phyloP scores from a whole-genome alignment of 2,797 vertebrate genomes.

The Sebastes trivittatus region DNA sequence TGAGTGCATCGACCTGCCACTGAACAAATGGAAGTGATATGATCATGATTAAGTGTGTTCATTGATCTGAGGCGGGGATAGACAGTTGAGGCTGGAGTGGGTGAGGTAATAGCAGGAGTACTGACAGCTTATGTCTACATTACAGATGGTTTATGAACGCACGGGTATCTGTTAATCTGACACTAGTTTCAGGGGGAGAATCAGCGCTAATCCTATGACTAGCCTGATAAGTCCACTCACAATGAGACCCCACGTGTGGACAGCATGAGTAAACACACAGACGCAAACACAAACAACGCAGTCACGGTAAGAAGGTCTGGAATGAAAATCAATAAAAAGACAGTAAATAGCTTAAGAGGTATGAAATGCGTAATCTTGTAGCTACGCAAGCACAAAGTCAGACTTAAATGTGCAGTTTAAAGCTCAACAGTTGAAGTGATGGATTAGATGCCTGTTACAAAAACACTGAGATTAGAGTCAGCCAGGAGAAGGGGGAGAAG shows the following conservation, averaged over 20 bases:
- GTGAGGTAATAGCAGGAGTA: slow-evolving; percentile 56
- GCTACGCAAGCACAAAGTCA: slow-evolving; percentile 22
- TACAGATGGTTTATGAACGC: slow-evolving; percentile 80
- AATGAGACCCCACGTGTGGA: slow-evolving; percentile 63
- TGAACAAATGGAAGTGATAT: neutral
- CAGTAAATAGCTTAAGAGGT: slow-evolving; percentile 47
- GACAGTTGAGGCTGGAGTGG: slow-evolving; percentile 12
- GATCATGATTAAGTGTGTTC: slow-evolving; percentile 8
- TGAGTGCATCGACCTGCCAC: neutral
- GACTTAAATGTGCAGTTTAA: slow-evolving; percentile 43
- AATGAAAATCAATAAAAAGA: slow-evolving; percentile 65
- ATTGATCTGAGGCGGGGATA: slow-evolving; percentile 46
- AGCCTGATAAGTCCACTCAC: slow-evolving; percentile 79
- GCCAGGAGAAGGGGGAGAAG: neutral
- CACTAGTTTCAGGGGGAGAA: slow-evolving; percentile 81
- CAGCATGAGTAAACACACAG: slow-evolving; percentile 51
- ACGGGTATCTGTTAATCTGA: slow-evolving; percentile 84
- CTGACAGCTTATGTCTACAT: slow-evolving; percentile 79
- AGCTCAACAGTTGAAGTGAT: slow-evolving; percentile 63
- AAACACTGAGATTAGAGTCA: slow-evolving; percentile 63
- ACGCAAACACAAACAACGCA: slow-evolving; percentile 44
- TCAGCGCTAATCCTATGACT: slow-evolving; percentile 82
- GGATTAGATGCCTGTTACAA: slow-evolving; percentile 65
- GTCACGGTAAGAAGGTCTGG: slow-evolving; percentile 37
- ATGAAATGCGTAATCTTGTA: slow-evolving; percentile 49